phyloP scores from a whole-genome alignment of 2,113 vertebrate species.

The Poeciliopsis occidentalis region DNA sequence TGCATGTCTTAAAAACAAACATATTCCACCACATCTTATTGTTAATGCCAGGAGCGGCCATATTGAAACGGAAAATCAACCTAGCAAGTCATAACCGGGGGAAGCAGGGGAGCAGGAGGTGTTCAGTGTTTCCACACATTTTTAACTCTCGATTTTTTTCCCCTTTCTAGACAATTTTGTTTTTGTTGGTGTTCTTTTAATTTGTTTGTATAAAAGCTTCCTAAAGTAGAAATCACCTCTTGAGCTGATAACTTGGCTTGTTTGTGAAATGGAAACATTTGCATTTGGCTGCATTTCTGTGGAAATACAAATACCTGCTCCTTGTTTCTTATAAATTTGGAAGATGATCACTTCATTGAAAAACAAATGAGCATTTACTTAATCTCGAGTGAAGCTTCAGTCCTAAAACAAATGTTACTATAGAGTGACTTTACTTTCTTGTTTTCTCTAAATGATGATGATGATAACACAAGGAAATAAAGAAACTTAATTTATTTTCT shows the following conservation, averaged over 20 bases:
- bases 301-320: background rate
- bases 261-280: too few species aligned
- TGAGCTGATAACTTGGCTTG: background rate
- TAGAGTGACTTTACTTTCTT: too few species aligned
- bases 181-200: background rate
- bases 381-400: background rate
- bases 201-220: background rate
- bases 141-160: background rate
- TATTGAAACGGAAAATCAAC: too few species aligned
- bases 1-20: too few species aligned
- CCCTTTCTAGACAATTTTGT: background rate
- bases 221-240: background rate
- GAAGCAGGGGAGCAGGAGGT: too few species aligned
- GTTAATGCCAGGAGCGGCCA: too few species aligned
- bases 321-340: background rate
- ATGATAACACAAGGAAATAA: too few species aligned
- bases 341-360: background rate
- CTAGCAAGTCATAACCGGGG: too few species aligned
- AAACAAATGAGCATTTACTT: background rate
- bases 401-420: background rate
- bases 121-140: background rate
- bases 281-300: background rate
- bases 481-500: too few species aligned
- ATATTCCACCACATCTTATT: too few species aligned
- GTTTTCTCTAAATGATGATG: background rate